Evolutionary conservation across 2,113 vertebrate genomes (phyloP).

Genomic region (Chaetodon auriga): DNA sequence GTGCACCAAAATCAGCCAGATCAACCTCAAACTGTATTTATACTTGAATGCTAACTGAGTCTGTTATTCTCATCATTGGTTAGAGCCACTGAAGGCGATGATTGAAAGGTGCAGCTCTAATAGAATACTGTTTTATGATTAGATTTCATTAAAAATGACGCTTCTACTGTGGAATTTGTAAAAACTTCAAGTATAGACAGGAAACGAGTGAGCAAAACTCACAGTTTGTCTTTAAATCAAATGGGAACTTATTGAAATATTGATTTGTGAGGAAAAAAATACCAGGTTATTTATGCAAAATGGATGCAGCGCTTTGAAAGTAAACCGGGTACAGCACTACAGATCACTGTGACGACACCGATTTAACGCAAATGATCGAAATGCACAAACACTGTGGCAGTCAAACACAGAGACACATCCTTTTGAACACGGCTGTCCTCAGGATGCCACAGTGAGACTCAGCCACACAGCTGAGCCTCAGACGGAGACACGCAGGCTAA

Average conservation of each 20-base stretch:
- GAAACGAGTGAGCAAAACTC: neutral
- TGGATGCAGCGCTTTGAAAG: neutral
- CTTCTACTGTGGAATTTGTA: neutral
- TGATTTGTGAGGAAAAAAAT: neutral
- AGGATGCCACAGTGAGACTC: no score
- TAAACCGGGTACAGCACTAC: neutral
- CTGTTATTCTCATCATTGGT: neutral
- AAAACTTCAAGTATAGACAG: neutral
- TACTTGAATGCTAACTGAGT: neutral
- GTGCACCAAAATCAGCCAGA: neutral
- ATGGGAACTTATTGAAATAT: neutral
- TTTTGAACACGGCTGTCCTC: no score
- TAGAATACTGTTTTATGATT: neutral
- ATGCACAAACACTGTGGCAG: neutral
- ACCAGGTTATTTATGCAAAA: neutral
- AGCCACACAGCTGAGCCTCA: no score
- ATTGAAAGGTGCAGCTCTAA: neutral
- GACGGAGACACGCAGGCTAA: constrained; percentile 11
- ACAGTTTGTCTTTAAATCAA: neutral
- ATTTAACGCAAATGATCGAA: neutral
- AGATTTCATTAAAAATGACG: neutral
- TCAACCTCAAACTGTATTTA: neutral
- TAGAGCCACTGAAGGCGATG: neutral
- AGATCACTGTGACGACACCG: neutral
- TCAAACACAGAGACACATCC: neutral